phyloP scores from a whole-genome alignment of 2,113 vertebrate genomes.

The Atrichornis clamosus region DNA sequence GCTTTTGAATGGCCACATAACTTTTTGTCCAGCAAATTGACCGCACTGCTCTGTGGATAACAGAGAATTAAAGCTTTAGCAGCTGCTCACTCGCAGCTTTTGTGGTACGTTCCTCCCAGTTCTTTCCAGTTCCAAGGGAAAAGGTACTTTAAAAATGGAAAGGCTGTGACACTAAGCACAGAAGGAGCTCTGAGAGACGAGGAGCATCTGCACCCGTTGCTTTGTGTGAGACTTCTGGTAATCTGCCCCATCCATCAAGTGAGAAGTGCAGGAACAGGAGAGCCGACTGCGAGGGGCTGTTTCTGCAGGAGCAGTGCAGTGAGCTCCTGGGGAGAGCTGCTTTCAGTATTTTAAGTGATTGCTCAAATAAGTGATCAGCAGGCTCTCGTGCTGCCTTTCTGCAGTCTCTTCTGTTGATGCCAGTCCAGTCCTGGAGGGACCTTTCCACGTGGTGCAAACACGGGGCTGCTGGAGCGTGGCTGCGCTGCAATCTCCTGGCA shows the following conservation, averaged over 20 bases:
- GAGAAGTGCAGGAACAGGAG: background rate
- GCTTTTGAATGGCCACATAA: background rate
- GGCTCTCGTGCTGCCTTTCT: background rate
- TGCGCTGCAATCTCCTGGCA: fast-evolving
- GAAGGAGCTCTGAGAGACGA: background rate
- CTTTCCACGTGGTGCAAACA: fast-evolving
- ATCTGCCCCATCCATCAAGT: background rate
- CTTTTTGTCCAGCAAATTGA: background rate
- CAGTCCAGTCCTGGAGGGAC: background rate
- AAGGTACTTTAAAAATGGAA: background rate
- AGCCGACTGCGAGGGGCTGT: background rate
- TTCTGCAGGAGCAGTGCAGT: background rate
- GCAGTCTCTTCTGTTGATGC: background rate
- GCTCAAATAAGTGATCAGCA: background rate
- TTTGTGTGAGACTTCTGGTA: background rate
- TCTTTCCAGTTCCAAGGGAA: background rate
- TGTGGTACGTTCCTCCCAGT: fast-evolving
- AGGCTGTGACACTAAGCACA: background rate
- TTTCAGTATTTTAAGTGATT: background rate
- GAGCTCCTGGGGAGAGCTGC: background rate
- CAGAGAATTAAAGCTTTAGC: background rate
- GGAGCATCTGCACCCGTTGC: background rate
- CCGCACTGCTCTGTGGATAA: background rate
- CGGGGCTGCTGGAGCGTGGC: fast-evolving
- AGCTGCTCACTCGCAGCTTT: background rate